Evolutionary conservation across 2,113 vertebrate genomes (phyloP), one percentile per base, ranked within the genome.

Genomic region (Athene noctua): DNA sequence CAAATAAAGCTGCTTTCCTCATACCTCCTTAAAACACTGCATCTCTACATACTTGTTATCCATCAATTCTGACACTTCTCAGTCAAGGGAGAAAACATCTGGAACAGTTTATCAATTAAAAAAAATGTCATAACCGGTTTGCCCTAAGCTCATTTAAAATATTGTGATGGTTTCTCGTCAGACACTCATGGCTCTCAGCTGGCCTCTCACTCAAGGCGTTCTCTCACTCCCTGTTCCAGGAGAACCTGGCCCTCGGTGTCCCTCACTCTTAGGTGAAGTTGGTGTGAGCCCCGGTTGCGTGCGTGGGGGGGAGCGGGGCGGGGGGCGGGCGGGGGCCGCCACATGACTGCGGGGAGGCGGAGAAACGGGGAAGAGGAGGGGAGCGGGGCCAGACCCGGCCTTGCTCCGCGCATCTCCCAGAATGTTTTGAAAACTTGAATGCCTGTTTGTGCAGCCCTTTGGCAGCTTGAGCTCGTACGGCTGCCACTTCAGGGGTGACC

Each of bases 301-400:
- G 59, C 2, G 14, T 9, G 54, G 46, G 62, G 92, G 72, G 73
- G 68, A 87, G 58, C 61, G 32, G 89, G 80, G 66, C 14, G 74
- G 67, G 92, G 68, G 82, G 63, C 80, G n/a, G 91, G 94, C 57
- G 91, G 88, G 95, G 87, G 84, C 79, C 94, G 47, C 94, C 97
- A 97, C 98, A 97, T 96, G 95, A 95, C 70, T 15, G 77, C 8
- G 19, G 71, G 94, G 91, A 97, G 97, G 95, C 80, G 94, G 86
- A 80, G 96, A 92, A 95, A 77, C 29, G 13, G 66, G 80, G 47
- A 79, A 86, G 80, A 86, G 91, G 86, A 88, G 93, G 94, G 96
- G 89, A 83, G 72, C 36, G 61, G 94, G 92, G 73, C 96, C 95
- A 86, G 83, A 93, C 74, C 80, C 81, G 75, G 66, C 55, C 32